Evolutionary conservation across 2,113 vertebrate genomes (phyloP), one percentile per base, ranked within the genome.

Genomic region (Tetraodon nigroviridis): DNA sequence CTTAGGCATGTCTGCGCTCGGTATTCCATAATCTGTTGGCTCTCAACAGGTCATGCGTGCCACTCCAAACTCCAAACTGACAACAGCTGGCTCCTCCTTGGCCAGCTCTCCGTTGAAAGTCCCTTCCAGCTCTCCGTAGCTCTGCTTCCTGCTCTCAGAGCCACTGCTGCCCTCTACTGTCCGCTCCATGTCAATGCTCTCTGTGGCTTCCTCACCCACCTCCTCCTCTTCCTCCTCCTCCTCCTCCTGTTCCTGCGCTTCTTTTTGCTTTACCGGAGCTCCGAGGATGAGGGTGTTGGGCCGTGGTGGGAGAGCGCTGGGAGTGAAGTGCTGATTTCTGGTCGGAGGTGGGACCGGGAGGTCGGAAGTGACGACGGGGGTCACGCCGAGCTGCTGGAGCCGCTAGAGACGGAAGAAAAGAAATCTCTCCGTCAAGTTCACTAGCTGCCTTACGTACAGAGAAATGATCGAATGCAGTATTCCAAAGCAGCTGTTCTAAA

Each of bases 11-110:
- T 50, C 55, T 45, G 21, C 61, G 50, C 49, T 75, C 51, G 15
- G 24, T 48, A 65, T 76, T 70, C 75, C 47, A 77, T 64, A 61
- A 61, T 60, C 48, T n/a, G 57, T 71, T 83, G 50, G 58, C 49
- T 73, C 75, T 90, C 90, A 97, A 87, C 93, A 98, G 67, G 94
- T 96, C 97, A 99, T 98, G 64, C 92, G 92, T 14, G 97, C 95
- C 81, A 98, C 94, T 11, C 95, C 96, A 0, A 92, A 94, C 86
- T 99, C 97, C 82, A 98, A 71, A 78, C 91, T 96, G 88, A 99
- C 95, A 27, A 94, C 85, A 2, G 89, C 89, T 11, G 95, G 93
- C 77, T 98, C 95, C 0, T 92, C 80, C 76, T 97, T 98, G 3
- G 92, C 89, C 64, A 81, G 45, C 41, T 83, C 80, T 3, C 29